Evolutionary conservation across 2,797 vertebrate species (phyloP).

Genomic region (Falco novaeseelandiae): DNA sequence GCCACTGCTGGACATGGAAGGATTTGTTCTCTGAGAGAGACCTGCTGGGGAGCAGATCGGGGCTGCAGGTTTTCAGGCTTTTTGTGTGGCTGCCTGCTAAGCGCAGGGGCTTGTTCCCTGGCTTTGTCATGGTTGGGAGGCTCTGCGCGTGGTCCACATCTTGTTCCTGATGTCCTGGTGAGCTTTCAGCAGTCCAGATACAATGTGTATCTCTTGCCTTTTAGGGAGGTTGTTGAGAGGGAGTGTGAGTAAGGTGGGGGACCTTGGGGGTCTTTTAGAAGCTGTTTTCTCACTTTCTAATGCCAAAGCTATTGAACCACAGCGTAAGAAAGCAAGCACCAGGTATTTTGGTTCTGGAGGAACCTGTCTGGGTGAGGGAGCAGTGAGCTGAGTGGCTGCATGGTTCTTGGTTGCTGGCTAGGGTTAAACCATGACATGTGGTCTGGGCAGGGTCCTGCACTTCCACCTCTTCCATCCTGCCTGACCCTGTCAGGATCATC

Average conservation of each 20-base stretch:
- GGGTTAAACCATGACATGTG: no score
- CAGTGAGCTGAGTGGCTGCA: no score
- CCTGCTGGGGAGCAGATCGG: background rate
- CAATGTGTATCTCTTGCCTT: background rate
- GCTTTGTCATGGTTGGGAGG: background rate
- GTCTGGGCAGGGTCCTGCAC: background rate
- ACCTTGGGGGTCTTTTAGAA: background rate
- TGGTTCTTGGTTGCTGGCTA: no score
- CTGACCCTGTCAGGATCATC: background rate
- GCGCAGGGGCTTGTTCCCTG: background rate
- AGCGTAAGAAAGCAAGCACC: background rate
- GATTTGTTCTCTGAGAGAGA: background rate
- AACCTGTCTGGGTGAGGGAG: no score
- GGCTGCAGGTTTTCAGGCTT: background rate
- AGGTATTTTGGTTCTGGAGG: background rate
- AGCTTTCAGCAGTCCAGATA: background rate
- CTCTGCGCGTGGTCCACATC: accelerated
- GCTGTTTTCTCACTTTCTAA: background rate
- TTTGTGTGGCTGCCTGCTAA: background rate
- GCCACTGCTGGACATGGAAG: background rate
- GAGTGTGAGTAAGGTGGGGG: background rate
- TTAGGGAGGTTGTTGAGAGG: background rate
- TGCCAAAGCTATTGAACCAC: background rate
- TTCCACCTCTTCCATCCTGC: background rate
- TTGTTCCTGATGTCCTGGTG: background rate